Evolutionary conservation across 1,140 invertebrate species (phyloP).

Genomic region (Periplaneta americana): DNA sequence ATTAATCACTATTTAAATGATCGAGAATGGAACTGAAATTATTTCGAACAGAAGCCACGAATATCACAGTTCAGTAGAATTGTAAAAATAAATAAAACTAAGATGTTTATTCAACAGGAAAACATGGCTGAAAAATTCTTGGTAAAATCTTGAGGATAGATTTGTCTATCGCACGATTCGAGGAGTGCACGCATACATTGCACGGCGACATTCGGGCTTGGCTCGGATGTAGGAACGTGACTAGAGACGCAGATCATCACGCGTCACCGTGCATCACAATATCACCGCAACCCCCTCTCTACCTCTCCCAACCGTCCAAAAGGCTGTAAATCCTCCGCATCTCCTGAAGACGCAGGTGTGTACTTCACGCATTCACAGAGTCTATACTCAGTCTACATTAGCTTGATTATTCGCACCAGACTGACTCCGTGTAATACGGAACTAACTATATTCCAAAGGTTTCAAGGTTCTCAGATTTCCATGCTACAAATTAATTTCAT

Average conservation of each 20-base stretch:
- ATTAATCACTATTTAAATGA: no score
- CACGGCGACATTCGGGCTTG: neutral
- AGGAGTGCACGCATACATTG: neutral
- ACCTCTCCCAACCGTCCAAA: neutral
- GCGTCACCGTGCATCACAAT: neutral
- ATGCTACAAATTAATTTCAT: no score
- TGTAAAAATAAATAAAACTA: no score
- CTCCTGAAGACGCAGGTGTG: neutral
- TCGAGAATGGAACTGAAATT: no score
- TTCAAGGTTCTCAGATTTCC: no score
- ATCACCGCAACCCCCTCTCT: neutral
- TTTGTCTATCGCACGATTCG: no score
- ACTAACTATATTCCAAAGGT: no score
- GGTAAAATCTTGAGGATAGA: neutral
- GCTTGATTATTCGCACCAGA: neutral
- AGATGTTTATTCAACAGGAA: neutral
- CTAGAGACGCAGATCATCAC: neutral
- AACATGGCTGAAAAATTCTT: neutral
- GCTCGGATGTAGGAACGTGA: neutral
- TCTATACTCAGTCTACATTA: neutral
- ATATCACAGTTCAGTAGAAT: no score
- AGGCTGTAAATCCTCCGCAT: neutral
- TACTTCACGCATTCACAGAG: neutral
- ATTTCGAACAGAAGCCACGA: no score
- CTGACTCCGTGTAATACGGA: no score